phyloP scores from a whole-genome alignment of 2,113 vertebrate species.

The Cryptotis parvus region DNA sequence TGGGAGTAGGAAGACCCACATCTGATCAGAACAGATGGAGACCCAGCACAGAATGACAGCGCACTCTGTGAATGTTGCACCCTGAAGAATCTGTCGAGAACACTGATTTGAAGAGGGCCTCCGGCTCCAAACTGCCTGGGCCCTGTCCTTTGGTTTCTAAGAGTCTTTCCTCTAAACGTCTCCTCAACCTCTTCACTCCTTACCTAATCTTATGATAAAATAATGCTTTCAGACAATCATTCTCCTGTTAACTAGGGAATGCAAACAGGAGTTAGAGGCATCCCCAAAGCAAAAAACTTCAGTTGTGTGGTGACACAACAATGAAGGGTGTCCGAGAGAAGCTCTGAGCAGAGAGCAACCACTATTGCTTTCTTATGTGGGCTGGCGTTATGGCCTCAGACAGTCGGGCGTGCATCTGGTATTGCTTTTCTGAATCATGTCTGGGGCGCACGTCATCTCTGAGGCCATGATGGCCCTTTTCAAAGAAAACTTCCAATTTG shows the following conservation, averaged over 20 bases:
- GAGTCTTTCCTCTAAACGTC: neutral
- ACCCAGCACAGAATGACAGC: neutral
- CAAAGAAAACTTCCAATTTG: neutral
- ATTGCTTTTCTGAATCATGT: neutral
- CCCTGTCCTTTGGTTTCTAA: neutral
- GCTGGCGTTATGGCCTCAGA: neutral
- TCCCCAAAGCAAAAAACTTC: neutral
- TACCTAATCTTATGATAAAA: neutral
- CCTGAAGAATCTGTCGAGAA: neutral
- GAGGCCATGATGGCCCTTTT: neutral
- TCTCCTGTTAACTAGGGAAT: conserved; percentile 24
- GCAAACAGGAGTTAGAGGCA: neutral
- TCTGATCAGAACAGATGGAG: neutral
- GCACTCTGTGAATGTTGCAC: neutral
- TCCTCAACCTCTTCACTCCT: neutral
- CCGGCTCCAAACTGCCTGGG: neutral
- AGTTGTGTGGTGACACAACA: neutral
- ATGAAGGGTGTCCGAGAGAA: neutral
- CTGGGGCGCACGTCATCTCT: neutral
- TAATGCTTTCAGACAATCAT: neutral
- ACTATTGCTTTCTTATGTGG: neutral
- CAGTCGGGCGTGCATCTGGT: neutral
- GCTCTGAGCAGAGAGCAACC: neutral
- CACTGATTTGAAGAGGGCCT: neutral
- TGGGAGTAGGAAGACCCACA: conserved; percentile 28